phyloP scores from a whole-genome alignment of 1,140 invertebrate species.

The Microplitis mediator region DNA sequence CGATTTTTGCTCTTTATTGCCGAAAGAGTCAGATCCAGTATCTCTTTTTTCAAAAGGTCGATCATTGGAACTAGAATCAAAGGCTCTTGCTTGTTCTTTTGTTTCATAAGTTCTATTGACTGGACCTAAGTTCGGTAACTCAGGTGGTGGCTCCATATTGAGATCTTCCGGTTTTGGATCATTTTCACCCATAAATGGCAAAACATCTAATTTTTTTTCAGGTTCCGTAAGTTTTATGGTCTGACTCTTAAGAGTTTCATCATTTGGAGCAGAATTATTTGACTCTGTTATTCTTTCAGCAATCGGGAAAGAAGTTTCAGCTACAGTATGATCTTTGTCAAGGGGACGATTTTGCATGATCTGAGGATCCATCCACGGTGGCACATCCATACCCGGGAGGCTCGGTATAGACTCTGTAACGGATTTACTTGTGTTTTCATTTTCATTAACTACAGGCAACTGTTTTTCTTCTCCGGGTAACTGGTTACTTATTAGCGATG shows the following conservation, averaged over 20 bases:
- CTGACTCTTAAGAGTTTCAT: not conserved
- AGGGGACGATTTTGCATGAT: not conserved
- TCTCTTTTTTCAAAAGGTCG: not conserved
- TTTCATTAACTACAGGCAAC: not conserved
- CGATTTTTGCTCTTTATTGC: not conserved
- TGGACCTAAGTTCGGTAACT: slow-evolving; percentile 51
- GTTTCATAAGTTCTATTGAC: slow-evolving; percentile 28
- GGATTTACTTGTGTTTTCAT: not conserved
- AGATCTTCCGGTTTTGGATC: slow-evolving; percentile 55
- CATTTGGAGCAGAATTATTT: not conserved
- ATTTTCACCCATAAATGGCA: slow-evolving; percentile 57
- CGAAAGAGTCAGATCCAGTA: not conserved
- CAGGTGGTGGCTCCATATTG: slow-evolving; percentile 57
- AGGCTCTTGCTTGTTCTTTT: not conserved
- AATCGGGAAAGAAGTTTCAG: not conserved
- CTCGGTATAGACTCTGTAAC: not conserved
- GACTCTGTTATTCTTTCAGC: not conserved
- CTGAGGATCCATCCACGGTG: slow-evolving; percentile 40
- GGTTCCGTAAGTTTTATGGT: not conserved
- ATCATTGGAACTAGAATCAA: not conserved
- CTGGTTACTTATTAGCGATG: not conserved
- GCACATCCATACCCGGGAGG: slow-evolving; percentile 38
- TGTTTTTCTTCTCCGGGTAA: not conserved
- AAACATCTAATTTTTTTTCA: slow-evolving; percentile 38
- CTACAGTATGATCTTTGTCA: not conserved